Conservation (phyloP, 2,797 vertebrate genomes). For the Eurystomus glaucurus region DNA sequence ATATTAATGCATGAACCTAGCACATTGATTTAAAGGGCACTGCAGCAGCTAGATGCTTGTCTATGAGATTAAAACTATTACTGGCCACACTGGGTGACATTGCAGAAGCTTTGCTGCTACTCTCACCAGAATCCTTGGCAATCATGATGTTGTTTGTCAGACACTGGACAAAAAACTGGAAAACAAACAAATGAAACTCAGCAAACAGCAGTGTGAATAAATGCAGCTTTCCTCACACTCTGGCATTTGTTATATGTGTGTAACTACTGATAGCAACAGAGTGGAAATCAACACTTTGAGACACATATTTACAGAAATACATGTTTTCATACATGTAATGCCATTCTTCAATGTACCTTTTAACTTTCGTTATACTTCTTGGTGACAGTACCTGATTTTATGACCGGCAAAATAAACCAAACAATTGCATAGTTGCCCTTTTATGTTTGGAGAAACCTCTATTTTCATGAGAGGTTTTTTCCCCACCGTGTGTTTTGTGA, state of each 20-base stretch:
- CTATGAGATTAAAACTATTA: neutral
- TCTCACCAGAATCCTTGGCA: neutral
- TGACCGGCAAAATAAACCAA: neutral
- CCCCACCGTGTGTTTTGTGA: accelerated
- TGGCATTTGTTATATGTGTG: neutral
- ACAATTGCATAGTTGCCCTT: neutral
- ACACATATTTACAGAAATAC: neutral
- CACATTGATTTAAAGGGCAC: slow-evolving; percentile 32
- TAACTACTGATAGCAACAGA: neutral
- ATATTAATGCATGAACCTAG: slow-evolving; percentile 37
- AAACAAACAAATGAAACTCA: neutral
- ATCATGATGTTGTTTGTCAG: neutral
- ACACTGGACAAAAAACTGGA: neutral
- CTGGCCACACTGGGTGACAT: neutral
- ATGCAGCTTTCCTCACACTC: neutral
- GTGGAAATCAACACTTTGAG: neutral
- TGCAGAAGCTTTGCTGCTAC: neutral
- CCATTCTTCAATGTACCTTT: neutral
- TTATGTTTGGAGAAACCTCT: neutral
- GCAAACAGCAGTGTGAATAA: neutral
- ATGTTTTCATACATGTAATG: neutral
- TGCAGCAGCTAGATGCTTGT: neutral
- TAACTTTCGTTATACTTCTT: neutral
- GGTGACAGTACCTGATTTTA: neutral
- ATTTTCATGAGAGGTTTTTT: neutral